Base-by-base conservation (phyloP, 2,113 vertebrate genomes). In the Rhinoptilus africanus region DNA sequence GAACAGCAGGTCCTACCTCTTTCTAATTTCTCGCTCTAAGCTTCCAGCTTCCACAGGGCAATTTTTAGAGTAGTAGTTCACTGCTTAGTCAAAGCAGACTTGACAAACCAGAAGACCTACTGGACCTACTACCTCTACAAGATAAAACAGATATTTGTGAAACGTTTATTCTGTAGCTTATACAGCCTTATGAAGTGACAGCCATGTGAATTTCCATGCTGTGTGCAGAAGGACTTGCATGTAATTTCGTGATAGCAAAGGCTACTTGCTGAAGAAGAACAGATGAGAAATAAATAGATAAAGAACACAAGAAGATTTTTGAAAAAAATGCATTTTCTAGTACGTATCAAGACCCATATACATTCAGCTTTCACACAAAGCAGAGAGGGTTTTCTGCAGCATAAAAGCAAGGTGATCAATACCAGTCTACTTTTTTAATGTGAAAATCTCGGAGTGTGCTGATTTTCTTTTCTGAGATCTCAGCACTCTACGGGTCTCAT, bases 261-360 rank as follows among this genome's bases (percentile, higher is more conserved):
- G 4, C 6, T 68, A 64, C 12, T 84, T 89, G 48, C 47, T 78
- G 51, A 74, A 88, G 21, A 82, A 77, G 21, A 82, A 77, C 32
- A 79, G 79, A 26, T 35, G 37, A 85, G 32, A 76, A 93, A 60
- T 54, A 8, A 80, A 10, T 51, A 83, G 32, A 56, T 69, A 50
- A 41, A 32, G 23, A 93, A 56, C 0, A 0, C 35, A 72, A 53
- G 69, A 53, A 62, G 37, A 43, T 48, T 92, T 66, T 82, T 69
- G 6, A 8, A 87, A 92, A 68, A 82, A 59, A n/a, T 28, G 20
- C 3, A 15, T 89, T 94, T 92, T 59, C 15, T 6, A 12, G 14
- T 51, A 1, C 14, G 0, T 71, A 32, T 35, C 43, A 47, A 74
- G 41, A 35, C 47, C n/a, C 0, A 0, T 35, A 34, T 27, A 23